phyloP scores from a whole-genome alignment of 64 coral and sea anemone species.

The Anthopleura sola region DNA sequence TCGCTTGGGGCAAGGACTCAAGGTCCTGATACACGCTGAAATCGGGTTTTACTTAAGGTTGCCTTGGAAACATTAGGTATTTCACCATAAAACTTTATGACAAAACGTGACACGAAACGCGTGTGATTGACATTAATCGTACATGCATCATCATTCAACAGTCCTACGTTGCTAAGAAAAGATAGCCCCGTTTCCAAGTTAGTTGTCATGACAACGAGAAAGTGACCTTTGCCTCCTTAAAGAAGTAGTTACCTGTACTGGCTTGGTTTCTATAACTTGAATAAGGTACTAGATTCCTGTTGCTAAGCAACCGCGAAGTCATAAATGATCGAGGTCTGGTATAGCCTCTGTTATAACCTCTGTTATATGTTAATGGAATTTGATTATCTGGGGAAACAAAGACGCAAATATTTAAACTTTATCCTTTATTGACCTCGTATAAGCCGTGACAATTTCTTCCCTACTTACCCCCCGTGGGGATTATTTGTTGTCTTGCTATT shows the following conservation, averaged over 20 bases:
- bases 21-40: too few relatives aligned
- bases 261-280: conserved; percentile 3
- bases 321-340: background rate
- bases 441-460: background rate
- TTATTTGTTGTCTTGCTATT: conserved; percentile 35
- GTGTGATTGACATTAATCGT: too few relatives aligned
- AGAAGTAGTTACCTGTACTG: background rate
- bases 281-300: background rate
- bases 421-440: background rate
- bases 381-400: background rate
- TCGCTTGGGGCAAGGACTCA: too few relatives aligned
- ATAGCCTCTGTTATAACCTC: background rate
- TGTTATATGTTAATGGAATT: background rate
- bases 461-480: conserved; percentile 27
- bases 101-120: background rate
- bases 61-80: too few relatives aligned
- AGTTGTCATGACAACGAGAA: background rate
- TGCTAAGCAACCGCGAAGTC: background rate
- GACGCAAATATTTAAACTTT: background rate
- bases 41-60: too few relatives aligned
- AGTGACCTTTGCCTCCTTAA: background rate
- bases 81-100: too few relatives aligned
- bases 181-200: background rate
- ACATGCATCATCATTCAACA: background rate
- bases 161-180: background rate